Evolutionary conservation across 2,797 vertebrate species (phyloP), one percentile per base, ranked within the genome.

Genomic region (Prunella strophiata): DNA sequence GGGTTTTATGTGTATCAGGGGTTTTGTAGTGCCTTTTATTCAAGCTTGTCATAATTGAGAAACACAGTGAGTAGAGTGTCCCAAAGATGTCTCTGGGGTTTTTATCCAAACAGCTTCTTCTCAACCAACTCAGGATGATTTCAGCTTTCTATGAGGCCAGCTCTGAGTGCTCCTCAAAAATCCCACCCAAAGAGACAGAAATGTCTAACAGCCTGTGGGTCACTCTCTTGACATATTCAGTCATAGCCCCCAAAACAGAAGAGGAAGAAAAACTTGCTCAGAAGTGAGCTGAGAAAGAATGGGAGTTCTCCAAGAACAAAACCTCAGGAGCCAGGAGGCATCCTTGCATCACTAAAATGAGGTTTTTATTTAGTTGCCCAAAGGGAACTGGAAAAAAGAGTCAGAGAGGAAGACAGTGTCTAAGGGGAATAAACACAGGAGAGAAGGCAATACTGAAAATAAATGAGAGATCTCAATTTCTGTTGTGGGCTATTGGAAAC

Each of bases 341-440:
- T 61, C 82, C 58, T 88, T 61, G 61, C 30, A 29, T 61, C 62
- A 74, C 47, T 85, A 45, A 89, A 93, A 68, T 20, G 12, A 88
- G 45, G 23, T 57, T 93, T 92, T 74, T 51, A 16, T 91, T 96
- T 76, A 85, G 50, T 79, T 71, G 52, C 55, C 84, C 78, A 55
- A 79, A 82, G 80, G 80, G 67, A 93, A 36, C 16, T 70, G 59
- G 63, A 81, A 86, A 63, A 85, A 91, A 57, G 42, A 73, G 30
- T 34, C 32, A 74, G 66, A 71, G 14, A 72, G 75, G 76, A 85
- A 89, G 75, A 67, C 42, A 29, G 36, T 18, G 48, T 62, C 77
- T 70, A 30, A 23, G 22, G 42, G 75, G 20, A 90, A 16, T 42
- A 88, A 79, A 59, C 29, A 48, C 65, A 51, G n/a, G 61, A 72